Evolutionary conservation across 2,888 invertebrate genomes (phyloP), one percentile per base, ranked within the genome.

Genomic region (Diaperis boleti): DNA sequence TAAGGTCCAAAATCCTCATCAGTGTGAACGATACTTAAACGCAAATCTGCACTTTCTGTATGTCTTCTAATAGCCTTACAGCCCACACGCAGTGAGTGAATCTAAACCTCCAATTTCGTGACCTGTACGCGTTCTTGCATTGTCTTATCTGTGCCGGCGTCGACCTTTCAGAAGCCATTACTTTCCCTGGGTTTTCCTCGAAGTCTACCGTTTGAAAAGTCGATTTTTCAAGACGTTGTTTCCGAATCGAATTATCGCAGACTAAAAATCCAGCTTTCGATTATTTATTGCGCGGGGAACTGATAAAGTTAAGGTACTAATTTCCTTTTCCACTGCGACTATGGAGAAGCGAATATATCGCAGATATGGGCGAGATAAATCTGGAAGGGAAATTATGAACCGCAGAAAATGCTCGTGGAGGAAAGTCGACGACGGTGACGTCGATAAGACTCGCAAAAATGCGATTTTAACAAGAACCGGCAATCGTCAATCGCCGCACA

Each of bases 381-480:
- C 44, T 29, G 45, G 57, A 59, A 39, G 49, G 62, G 56, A 62
- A 62, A 62, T 62, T 62, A 62, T 62, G 41, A 60, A 42, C 26
- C 57, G 11, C 55, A 37, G 44, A 41, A 41, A 52, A 42, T 26
- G 59, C 50, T 42, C 31, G 13, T 39, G 44, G 44, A 52, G 44
- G 60, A 35, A 60, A 52, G 60, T 35, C 50, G 59, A 52, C 52
- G 59, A 47, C 57, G 42, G 33, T 44, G 37, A 54, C 42, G 47
- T 37, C 37, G 65, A 62, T 63, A 66, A 63, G 52, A 44, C 35
- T 54, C 33, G 54, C 56, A 52, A 60, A 65, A 55, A 66, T 66
- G 63, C 44, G 60, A 56, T 56, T 66, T 65, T 62, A 62, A 65
- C 65, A 65, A 63, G 66, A 60, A 66, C 66, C 63, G 66, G 66